Evolutionary conservation across 1,140 invertebrate genomes (phyloP).

Genomic region (Rhopalosiphum padi): DNA sequence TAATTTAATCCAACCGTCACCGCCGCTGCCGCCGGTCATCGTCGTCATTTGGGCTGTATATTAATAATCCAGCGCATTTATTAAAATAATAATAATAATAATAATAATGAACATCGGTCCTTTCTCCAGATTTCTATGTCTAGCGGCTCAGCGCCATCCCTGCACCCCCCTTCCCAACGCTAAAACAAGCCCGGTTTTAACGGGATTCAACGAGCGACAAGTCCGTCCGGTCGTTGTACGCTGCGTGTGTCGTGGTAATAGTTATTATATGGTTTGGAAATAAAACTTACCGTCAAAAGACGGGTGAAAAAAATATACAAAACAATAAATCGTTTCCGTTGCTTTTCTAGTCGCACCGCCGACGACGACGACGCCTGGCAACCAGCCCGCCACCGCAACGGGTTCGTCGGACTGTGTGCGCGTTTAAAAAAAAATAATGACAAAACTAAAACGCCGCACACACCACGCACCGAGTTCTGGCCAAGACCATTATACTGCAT

Average conservation of each 20-base stretch:
- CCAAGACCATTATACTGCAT: neutral
- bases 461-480: neutral
- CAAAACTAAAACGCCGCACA: neutral
- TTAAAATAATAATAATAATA: slow-evolving; percentile 37
- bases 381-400: neutral
- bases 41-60: neutral
- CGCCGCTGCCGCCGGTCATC: slow-evolving; percentile 8
- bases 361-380: neutral
- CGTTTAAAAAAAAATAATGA: neutral
- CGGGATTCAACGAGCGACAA: slow-evolving; percentile 20
- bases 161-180: neutral
- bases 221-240: neutral
- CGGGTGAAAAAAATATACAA: neutral
- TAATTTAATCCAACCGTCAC: slow-evolving; percentile 40
- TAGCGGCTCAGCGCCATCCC: too few species aligned
- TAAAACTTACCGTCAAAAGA: slow-evolving; percentile 15
- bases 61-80: neutral
- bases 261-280: slow-evolving; percentile 35
- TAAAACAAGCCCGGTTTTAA: neutral
- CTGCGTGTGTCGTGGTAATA: neutral
- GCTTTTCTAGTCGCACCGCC: neutral
- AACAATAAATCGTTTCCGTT: slow-evolving; percentile 42
- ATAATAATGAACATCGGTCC: slow-evolving; percentile 20
- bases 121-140: neutral
- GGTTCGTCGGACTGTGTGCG: neutral